phyloP scores from a whole-genome alignment of 2,888 invertebrate genomes.

The Nomada ferruginata region DNA sequence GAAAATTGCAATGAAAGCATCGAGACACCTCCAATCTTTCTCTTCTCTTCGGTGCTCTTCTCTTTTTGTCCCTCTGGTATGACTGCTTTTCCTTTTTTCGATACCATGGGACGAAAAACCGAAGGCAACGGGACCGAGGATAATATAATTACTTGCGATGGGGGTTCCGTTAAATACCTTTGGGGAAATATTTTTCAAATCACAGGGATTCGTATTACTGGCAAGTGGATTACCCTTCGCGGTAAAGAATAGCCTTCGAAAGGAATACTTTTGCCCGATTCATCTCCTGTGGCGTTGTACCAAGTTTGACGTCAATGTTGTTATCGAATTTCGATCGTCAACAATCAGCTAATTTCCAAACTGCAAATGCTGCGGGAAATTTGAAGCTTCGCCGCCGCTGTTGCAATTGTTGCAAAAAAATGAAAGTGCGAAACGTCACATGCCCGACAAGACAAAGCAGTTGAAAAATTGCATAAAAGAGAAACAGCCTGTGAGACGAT shows the following conservation, averaged over 20 bases:
- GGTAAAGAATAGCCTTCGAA: neutral
- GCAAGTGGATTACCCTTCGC: neutral
- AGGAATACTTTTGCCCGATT: neutral
- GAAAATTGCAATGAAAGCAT: constrained; percentile 75
- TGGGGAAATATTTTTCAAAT: neutral
- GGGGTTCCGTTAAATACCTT: constrained; percentile 15
- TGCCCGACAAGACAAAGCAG: constrained; percentile 4
- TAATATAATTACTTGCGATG: constrained; percentile 6
- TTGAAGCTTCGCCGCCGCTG: neutral
- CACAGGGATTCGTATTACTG: neutral
- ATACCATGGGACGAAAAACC: constrained; percentile 25
- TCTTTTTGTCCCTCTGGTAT: constrained; percentile 11
- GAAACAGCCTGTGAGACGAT: neutral
- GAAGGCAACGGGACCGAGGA: neutral
- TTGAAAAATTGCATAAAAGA: neutral
- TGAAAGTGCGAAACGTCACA: constrained; percentile 2
- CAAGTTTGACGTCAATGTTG: neutral
- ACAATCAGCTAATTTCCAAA: neutral
- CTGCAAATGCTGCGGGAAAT: neutral
- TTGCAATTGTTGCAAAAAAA: no score
- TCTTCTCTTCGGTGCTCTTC: constrained; percentile 12
- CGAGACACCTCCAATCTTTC: constrained; percentile 52
- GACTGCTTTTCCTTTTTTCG: constrained; percentile 13
- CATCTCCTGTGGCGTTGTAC: neutral
- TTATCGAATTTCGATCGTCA: neutral